A percentile compares a stretch with the other conserved stretches of the same genome.
phyloP scores from a whole-genome alignment of 1,140 invertebrate species.

The Eupristina koningsbergeri region DNA sequence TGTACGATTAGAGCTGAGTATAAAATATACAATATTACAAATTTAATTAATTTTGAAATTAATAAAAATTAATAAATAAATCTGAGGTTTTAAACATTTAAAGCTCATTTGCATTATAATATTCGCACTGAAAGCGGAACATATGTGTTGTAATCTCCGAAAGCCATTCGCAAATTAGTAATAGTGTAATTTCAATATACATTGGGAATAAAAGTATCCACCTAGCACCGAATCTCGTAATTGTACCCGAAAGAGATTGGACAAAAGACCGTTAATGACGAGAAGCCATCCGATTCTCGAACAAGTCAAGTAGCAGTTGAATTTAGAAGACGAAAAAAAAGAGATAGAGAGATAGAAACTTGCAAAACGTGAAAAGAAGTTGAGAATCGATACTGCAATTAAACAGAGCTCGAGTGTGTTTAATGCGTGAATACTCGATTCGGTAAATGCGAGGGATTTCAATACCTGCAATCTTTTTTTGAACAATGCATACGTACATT shows the following conservation, averaged over 20 bases:
- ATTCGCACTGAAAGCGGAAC: background rate
- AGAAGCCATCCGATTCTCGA: background rate
- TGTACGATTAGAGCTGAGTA: too few relatives aligned
- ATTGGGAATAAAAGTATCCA: background rate
- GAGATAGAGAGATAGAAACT: background rate
- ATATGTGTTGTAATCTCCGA: background rate
- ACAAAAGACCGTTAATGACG: background rate
- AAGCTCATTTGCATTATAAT: background rate
- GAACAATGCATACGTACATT: background rate
- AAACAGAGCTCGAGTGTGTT: slow-evolving; percentile 31
- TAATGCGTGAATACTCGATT: too few relatives aligned
- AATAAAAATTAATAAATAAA: background rate
- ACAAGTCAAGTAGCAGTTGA: too few relatives aligned
- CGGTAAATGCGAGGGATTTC: slow-evolving; percentile 16
- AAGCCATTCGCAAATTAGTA: background rate
- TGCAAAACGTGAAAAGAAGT: background rate
- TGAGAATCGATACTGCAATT: slow-evolving; percentile 33
- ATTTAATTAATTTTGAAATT: background rate
- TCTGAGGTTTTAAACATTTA: background rate
- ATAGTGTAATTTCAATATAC: background rate
- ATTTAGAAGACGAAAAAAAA: background rate
- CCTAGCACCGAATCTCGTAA: background rate
- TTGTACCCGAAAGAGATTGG: background rate
- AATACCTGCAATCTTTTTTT: background rate
- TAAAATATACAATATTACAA: too few relatives aligned